phyloP scores from a whole-genome alignment of 2,797 vertebrate genomes.

The Tachyglossus aculeatus region DNA sequence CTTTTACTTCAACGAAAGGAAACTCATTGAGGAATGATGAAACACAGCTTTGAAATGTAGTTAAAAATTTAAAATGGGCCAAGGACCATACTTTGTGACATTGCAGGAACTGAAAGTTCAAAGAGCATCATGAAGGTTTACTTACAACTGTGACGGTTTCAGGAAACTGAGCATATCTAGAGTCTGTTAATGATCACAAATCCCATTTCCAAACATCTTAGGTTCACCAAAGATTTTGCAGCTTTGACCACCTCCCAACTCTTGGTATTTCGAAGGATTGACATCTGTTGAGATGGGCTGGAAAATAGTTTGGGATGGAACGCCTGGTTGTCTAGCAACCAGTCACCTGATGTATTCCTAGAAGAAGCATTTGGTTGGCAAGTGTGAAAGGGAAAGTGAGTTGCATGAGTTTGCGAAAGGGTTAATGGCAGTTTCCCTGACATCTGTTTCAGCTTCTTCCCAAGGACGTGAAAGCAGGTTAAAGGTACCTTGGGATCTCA shows the following conservation, averaged over 20 bases:
- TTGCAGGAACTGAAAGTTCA: too few species aligned
- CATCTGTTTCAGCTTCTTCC: constrained; percentile 37
- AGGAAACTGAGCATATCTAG: not conserved
- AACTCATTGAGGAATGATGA: too few species aligned
- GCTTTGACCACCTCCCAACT: constrained; percentile 2
- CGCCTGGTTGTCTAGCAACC: constrained; percentile 28
- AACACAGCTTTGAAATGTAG: too few species aligned
- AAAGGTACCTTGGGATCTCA: not conserved
- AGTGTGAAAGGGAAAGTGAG: constrained; percentile 16
- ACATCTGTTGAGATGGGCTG: constrained; percentile 4
- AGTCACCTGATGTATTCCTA: constrained; percentile 17
- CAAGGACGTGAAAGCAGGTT: not conserved
- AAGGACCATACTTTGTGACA: too few species aligned
- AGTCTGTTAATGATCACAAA: not conserved
- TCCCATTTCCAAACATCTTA: not conserved
- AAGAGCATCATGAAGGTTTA: too few species aligned
- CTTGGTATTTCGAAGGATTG: not conserved
- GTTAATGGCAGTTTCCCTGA: constrained; percentile 12
- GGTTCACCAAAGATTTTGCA: not conserved
- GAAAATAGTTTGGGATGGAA: constrained; percentile 4
- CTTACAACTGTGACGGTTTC: not conserved
- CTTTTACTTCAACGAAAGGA: too few species aligned
- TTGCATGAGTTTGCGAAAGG: constrained; percentile 5
- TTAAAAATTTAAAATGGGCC: too few species aligned
- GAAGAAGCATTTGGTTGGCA: constrained; percentile 1